These are phyloP conservation scores for Megalurothrips usitatus DNA, from an alignment of 2,888 invertebrate species.

Conservation along the genomic window DNA sequence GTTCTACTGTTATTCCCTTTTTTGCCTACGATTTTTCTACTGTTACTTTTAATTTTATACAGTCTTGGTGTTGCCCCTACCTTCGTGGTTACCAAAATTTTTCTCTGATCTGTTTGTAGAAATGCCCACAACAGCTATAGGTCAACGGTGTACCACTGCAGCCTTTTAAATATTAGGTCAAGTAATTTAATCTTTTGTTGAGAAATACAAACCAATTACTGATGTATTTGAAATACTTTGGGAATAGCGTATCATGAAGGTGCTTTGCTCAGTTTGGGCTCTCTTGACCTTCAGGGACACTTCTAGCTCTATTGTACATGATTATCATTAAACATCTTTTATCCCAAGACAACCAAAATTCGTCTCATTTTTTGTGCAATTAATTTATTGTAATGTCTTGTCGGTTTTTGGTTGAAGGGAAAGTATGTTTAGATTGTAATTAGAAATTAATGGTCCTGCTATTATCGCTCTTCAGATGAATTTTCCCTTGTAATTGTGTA, in stretches of 20 bases:
- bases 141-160: neutral
- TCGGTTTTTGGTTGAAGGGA: constrained; percentile 2
- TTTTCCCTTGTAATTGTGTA: neutral
- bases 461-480: neutral
- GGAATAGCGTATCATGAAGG: neutral
- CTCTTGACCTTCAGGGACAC: neutral
- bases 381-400: constrained; percentile 15
- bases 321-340: constrained; percentile 21
- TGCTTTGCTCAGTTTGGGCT: neutral
- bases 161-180: neutral
- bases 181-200: constrained; percentile 18
- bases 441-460: neutral
- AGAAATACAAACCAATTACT: neutral
- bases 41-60: neutral
- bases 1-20: neutral
- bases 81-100: neutral
- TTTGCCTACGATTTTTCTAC: too few relatives aligned
- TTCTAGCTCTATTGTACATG: constrained; percentile 16
- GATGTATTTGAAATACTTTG: constrained; percentile 7
- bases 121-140: neutral
- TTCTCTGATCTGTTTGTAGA: neutral
- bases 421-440: neutral
- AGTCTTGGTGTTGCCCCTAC: neutral
- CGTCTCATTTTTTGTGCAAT: constrained; percentile 3
- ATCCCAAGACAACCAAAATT: constrained; percentile 21